Conservation (phyloP, 2,797 vertebrate species). For the Eulemur coronatus region DNA sequence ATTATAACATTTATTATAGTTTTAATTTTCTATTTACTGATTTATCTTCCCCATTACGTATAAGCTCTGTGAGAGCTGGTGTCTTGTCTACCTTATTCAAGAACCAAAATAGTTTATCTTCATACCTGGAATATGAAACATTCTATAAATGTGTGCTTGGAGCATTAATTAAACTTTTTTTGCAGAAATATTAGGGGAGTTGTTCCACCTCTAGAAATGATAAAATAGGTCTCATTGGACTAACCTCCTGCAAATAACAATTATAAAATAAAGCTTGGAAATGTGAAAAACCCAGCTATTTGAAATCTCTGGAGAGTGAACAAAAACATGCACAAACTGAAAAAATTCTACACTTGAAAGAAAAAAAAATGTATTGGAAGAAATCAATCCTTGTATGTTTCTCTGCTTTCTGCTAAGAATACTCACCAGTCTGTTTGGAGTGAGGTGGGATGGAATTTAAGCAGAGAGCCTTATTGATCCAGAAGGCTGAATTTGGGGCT, state of each 20-base stretch:
- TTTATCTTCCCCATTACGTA: too few relatives aligned
- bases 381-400: neutral
- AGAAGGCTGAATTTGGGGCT: neutral
- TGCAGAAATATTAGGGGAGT: neutral
- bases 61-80: neutral
- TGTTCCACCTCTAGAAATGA: neutral
- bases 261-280: neutral
- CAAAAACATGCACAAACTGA: neutral
- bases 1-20: neutral
- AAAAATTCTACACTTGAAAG: neutral
- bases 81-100: neutral
- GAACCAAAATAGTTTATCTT: neutral
- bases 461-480: neutral
- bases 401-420: neutral
- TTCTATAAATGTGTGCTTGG: neutral
- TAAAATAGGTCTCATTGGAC: neutral
- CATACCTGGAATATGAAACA: neutral
- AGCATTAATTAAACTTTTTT: neutral
- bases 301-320: neutral
- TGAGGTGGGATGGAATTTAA: neutral
- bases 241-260: neutral
- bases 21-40: neutral
- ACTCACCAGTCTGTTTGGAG: neutral
- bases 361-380: neutral
- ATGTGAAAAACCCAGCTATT: neutral